Evolutionary conservation across 2,888 invertebrate species (phyloP), one percentile per base, ranked within the genome.

Genomic region (Ochlodes sylvanus): DNA sequence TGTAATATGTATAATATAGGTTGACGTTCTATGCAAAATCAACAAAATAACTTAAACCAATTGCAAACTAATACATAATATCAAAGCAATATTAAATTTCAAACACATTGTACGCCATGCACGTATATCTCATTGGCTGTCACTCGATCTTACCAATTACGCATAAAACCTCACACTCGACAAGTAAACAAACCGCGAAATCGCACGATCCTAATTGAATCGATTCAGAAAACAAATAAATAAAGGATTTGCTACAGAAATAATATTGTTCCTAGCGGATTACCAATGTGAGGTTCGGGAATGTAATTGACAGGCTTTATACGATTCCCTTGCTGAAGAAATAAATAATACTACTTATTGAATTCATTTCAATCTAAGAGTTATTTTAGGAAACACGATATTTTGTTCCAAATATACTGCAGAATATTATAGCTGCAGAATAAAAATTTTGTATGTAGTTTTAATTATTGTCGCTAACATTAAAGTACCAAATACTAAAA

Each of bases 201-300:
- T 57, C 44, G 56, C n/a, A 34, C 58, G 76, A 73, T 73, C 73
- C 76, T 81, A 83, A 83, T 83, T 80, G 80, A 79, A 75, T 71
- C 69, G 72, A 76, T 76, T 78, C 75, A 77, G 72, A 76, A 77
- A 71, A 74, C 77, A 82, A 79, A 81, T 78, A 82, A 82, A 81
- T 79, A 80, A 77, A 75, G 77, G 72, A 73, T 76, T 74, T 74
- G 75, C 71, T 74, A 73, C 68, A 72, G 70, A 72, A 78, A 78
- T 74, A 77, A 79, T 78, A 78, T 75, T 76, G 76, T 77, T 77
- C 73, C 74, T 70, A 63, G 63, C 15, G 71, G 66, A 69, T 71
- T 69, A 68, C 62, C 47, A 38, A 63, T 34, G 27, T 27, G 63
- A 34, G 9, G 44, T 19, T 27, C 9, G 14, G 27, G 42, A 42